Base-by-base conservation (phyloP, 2,888 invertebrate species). In the Pimpla rufipes region DNA sequence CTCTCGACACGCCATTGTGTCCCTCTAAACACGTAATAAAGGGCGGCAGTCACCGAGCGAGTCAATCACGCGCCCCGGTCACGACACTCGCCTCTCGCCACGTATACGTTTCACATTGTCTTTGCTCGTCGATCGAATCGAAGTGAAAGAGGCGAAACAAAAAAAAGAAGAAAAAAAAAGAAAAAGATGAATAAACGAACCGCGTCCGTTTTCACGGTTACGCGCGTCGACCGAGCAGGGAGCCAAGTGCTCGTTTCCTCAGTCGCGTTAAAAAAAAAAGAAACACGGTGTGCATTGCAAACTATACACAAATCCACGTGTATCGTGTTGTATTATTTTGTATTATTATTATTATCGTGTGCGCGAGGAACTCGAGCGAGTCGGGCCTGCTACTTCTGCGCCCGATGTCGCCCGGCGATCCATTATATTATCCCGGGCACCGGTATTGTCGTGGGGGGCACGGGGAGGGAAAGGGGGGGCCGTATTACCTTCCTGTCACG, bases 401-500 rank as follows among this genome's bases (percentile, higher is more conserved):
- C 57, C 47, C 50, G 67, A 55, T 47, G 77, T 84, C 74, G 74
- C 87, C 84, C 88, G 87, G 85, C 87, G 85, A 89, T 90, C 87
- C 87, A 90, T 91, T 90, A 90, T 90, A 91, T 89, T 89, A 90
- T 87, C 52, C 37, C 42, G 55, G 57, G 87, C 84, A 86, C 84
- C n/a, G 0, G 23, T 52, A 62, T 87, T 83, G 89, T 90, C 89
- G 88, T 87, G 86, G 86, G 87, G 85, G 5, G 29, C 2, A 59
- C 23, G 75, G 79, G 86, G 85, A 29, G 29, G 5, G 85, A n/a
- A n/a, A n/a, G n/a, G 64, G 35, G 75, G 79, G 86, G 85, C 87
- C 79, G 86, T 84, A 89, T 89, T 89, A 87, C 88, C 86, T 79
- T 86, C 88, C 87, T 88, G 91, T 91, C 92, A 92, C 92, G 92